These are phyloP conservation scores for Hippolais icterina DNA, from an alignment of 2,113 vertebrate species.

Conservation along the genomic window DNA sequence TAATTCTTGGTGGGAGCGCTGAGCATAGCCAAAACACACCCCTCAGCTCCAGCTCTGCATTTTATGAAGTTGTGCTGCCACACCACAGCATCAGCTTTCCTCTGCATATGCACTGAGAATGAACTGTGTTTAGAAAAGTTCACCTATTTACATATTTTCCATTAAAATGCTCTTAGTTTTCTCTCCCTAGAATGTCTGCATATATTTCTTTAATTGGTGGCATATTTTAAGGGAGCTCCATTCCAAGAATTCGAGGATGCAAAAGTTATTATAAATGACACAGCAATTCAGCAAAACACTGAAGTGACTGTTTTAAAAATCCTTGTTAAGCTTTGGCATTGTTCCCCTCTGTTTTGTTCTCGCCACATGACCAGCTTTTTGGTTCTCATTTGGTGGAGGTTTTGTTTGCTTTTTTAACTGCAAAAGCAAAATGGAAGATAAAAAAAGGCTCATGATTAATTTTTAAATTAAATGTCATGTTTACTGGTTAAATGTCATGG, in stretches of 20 bases:
- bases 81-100: not conserved
- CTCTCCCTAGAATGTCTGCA: not conserved
- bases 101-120: not conserved
- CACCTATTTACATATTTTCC: conserved; percentile 35
- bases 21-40: not conserved
- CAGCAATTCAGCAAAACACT: conserved; percentile 61
- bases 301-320: conserved; percentile 62
- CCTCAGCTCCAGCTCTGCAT: not conserved
- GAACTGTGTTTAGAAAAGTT: not conserved
- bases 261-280: conserved; percentile 43
- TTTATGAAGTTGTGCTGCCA: not conserved
- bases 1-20: not conserved
- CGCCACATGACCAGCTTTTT: conserved; percentile 42
- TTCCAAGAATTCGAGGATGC: not conserved
- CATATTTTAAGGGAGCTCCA: not conserved
- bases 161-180: conserved; percentile 30
- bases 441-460: not conserved
- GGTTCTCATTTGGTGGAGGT: conserved; percentile 20
- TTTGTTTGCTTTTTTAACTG: conserved; percentile 28
- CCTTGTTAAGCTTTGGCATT: conserved; percentile 67
- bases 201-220: conserved; percentile 22
- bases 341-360: conserved; percentile 51
- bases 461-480: not conserved
- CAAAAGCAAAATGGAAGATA: not conserved
- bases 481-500: not conserved